These are phyloP conservation scores for Oxystoma pomonae DNA, from an alignment of 2,888 invertebrate species.

Conservation along the genomic window DNA sequence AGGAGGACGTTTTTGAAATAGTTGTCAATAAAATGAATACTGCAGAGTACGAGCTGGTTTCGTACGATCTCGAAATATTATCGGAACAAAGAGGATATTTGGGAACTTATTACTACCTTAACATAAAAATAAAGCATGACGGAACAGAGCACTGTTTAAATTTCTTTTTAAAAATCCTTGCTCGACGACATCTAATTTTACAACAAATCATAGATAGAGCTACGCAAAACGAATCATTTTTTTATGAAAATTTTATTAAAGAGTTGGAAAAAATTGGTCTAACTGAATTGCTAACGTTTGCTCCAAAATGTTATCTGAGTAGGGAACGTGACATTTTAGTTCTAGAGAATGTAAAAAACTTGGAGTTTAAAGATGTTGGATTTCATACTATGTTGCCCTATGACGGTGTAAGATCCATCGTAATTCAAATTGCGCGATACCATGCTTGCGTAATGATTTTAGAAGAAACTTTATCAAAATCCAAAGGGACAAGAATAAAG, in stretches of 20 bases:
- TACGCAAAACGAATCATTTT: conserved; percentile 31
- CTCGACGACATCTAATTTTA: conserved; percentile 20
- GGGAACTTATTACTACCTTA: conserved; percentile 33
- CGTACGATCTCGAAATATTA: conserved; percentile 22
- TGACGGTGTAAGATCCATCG: conserved; percentile 26
- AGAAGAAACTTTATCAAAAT: conserved; percentile 29
- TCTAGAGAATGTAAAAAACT: conserved; percentile 41
- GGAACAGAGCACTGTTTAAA: background rate
- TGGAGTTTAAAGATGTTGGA: conserved; percentile 20
- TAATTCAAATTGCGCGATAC: conserved; percentile 34
- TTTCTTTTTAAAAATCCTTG: conserved; percentile 33
- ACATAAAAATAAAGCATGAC: conserved; percentile 15
- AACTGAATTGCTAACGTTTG: conserved; percentile 27
- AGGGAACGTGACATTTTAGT: conserved; percentile 40
- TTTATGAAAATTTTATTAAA: conserved; percentile 46
- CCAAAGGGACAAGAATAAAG: conserved; percentile 24
- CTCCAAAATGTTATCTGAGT: conserved; percentile 41
- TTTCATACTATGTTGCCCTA: conserved; percentile 22
- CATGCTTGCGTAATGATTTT: conserved; percentile 40
- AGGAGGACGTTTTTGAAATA: conserved; percentile 33
- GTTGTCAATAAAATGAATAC: conserved; percentile 27
- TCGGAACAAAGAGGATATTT: conserved; percentile 32
- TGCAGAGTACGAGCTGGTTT: conserved; percentile 24
- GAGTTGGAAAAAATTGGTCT: conserved; percentile 35
- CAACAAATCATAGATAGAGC: background rate